Conservation (phyloP, 2,797 vertebrate genomes). For the Ibycter americanus region DNA sequence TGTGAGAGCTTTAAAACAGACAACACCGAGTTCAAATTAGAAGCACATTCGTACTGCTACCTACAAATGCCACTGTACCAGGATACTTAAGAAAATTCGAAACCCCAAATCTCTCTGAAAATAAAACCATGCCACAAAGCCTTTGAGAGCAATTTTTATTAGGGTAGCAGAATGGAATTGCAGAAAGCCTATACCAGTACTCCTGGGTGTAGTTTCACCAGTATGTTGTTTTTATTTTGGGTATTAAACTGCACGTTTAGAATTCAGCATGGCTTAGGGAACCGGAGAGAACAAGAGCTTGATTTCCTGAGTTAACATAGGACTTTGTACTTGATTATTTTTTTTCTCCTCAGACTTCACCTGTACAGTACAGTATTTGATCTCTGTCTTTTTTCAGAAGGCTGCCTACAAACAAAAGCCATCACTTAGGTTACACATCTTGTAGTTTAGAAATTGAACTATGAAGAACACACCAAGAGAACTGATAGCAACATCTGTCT, state of each 20-base stretch:
- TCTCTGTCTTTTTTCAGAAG: background rate
- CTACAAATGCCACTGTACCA: too few species aligned
- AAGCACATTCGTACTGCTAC: background rate
- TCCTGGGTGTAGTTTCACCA: slow-evolving; percentile 40
- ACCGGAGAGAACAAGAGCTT: slow-evolving; percentile 47
- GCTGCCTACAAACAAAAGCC: background rate
- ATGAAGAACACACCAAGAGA: background rate
- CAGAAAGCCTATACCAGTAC: slow-evolving; percentile 73
- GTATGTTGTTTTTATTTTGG: background rate
- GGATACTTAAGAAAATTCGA: background rate
- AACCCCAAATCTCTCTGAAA: background rate
- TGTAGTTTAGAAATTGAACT: background rate
- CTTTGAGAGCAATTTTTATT: slow-evolving; percentile 78
- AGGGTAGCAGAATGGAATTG: slow-evolving; percentile 75
- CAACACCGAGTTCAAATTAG: background rate
- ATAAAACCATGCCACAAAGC: slow-evolving; percentile 66
- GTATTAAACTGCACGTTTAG: slow-evolving; percentile 23
- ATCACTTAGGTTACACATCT: background rate
- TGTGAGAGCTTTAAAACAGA: background rate
- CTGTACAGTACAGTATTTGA: background rate
- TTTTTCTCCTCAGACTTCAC: background rate
- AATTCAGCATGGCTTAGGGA: slow-evolving; percentile 62
- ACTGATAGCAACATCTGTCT: background rate
- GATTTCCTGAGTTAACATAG: slow-evolving; percentile 72
- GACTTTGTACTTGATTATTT: background rate